A percentile compares a stretch with the other conserved stretches of the same genome.
Conservation (phyloP, 2,888 invertebrate species). For the Calameuta idolon region DNA sequence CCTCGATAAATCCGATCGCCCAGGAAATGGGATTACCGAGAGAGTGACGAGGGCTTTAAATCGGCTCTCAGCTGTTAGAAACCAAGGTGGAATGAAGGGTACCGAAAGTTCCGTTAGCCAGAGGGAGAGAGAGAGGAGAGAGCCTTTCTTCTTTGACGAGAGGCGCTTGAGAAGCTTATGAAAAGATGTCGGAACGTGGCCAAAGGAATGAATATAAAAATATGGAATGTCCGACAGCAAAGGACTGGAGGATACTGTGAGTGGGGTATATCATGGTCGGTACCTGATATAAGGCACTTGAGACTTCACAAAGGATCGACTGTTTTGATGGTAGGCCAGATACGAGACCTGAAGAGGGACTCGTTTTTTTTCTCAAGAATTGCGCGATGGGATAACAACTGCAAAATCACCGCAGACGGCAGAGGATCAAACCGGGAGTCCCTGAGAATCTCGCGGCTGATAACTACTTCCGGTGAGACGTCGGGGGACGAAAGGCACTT, state of each 20-base stretch:
- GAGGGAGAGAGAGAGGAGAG: too few species aligned
- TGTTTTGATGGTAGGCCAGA: neutral
- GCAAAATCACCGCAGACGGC: neutral
- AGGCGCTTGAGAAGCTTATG: neutral
- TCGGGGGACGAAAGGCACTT: neutral
- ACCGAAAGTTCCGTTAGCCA: neutral
- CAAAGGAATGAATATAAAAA: neutral
- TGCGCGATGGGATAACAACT: neutral
- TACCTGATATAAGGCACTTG: neutral
- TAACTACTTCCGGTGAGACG: neutral
- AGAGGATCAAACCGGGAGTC: neutral
- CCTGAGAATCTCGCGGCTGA: neutral
- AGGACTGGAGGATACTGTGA: neutral
- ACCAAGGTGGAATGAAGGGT: neutral
- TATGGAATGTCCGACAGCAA: neutral
- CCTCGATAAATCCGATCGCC: neutral
- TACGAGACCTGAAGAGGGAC: neutral
- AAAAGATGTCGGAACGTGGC: neutral
- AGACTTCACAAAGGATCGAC: neutral
- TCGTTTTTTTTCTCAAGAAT: neutral
- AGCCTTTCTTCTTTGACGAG: neutral
- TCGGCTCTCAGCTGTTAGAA: neutral
- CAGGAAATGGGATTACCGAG: slow-evolving; percentile 1
- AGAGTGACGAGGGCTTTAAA: slow-evolving; percentile 4
- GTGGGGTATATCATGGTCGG: neutral